These are phyloP conservation scores for Actenoides lindsayi DNA, from an alignment of 2,113 vertebrate species.

Conservation along the genomic window DNA sequence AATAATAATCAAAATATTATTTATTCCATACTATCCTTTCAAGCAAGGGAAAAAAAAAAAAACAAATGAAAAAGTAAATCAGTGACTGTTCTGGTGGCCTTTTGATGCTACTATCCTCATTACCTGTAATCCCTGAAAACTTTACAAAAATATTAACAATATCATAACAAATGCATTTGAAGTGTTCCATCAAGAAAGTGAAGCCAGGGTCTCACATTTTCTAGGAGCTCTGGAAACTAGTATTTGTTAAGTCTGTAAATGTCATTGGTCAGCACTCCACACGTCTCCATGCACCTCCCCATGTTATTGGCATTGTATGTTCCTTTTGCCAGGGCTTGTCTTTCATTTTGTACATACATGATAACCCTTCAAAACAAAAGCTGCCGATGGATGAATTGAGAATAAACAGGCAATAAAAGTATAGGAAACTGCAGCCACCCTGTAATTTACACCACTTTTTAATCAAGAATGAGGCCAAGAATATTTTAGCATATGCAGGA, in stretches of 20 bases:
- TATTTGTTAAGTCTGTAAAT: not conserved
- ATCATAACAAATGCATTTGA: not conserved
- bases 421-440: not conserved
- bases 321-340: not conserved
- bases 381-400: not conserved
- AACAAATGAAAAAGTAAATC: not conserved
- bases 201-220: not conserved
- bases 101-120: not conserved
- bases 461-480: not conserved
- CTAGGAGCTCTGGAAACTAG: not conserved
- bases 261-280: rapidly evolving
- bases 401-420: not conserved
- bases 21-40: not conserved
- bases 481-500: not conserved
- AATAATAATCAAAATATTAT: not conserved
- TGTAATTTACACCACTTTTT: not conserved
- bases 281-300: rapidly evolving
- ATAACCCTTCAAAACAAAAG: not conserved
- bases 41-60: not conserved
- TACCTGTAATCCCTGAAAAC: not conserved
- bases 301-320: not conserved
- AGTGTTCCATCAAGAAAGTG: not conserved
- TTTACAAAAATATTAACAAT: not conserved
- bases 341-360: not conserved
- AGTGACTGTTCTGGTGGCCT: not conserved